Percentiles rank a stretch among this genome's conserved stretches.
Conservation (phyloP, 2,888 invertebrate species). For the Tinea trinotella region DNA sequence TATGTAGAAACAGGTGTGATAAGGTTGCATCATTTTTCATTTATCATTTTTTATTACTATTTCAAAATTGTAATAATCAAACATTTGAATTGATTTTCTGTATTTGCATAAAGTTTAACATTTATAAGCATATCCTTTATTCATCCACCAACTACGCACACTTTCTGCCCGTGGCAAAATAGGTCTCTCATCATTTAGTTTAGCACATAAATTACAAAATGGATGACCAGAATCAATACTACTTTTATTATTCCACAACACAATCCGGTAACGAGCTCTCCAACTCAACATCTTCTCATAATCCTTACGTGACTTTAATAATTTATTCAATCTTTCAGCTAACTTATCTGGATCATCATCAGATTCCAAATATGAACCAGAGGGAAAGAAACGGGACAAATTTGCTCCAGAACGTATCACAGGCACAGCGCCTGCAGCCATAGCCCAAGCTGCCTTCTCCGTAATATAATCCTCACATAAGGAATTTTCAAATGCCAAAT, state of each 20-base stretch:
- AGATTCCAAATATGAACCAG: conserved; percentile 75
- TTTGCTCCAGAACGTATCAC: conserved; percentile 69
- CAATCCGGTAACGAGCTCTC: conserved; percentile 69
- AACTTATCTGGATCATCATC: conserved; percentile 70
- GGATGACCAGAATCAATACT: conserved; percentile 49
- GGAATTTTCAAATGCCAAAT: conserved; percentile 78
- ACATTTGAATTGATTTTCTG: no score
- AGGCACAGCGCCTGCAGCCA: conserved; percentile 61
- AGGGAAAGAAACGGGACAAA: conserved; percentile 57
- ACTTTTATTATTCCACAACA: conserved; percentile 21
- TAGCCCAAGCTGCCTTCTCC: conserved; percentile 71
- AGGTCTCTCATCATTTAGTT: conserved; percentile 41
- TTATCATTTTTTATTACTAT: no score
- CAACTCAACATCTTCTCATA: conserved; percentile 78
- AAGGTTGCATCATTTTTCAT: no score
- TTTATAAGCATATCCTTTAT: not conserved
- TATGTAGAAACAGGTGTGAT: no score
- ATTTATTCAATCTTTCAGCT: conserved; percentile 66
- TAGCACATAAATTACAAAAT: conserved; percentile 72
- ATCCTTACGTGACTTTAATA: conserved; percentile 62
- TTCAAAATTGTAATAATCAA: no score
- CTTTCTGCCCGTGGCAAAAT: not conserved
- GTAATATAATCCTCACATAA: conserved; percentile 80
- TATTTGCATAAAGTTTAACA: no score
- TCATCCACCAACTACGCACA: not conserved